Evolutionary conservation across 2,888 invertebrate genomes (phyloP).

Genomic region (Sabatieria punctata): DNA sequence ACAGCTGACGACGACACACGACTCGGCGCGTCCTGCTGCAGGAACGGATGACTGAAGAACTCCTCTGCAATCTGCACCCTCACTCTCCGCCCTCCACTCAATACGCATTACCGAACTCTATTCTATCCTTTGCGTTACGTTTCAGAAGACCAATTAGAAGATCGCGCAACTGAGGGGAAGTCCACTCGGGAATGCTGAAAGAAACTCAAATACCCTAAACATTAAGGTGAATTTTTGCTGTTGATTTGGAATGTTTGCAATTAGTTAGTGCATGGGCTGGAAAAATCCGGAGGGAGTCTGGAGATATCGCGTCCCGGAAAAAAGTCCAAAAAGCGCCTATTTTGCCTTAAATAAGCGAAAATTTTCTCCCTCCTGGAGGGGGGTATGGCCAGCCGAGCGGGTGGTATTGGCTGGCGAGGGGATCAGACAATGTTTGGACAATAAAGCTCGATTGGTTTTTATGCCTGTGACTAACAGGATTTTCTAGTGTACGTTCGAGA

Average conservation of each 20-base stretch:
- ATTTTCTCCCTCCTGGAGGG: not conserved
- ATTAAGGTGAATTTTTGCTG: slow-evolving; percentile 7
- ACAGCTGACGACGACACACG: slow-evolving; percentile 8
- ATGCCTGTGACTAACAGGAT: too few relatives aligned
- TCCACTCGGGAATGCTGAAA: slow-evolving; percentile 74
- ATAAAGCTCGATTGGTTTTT: too few relatives aligned
- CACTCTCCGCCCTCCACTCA: not conserved
- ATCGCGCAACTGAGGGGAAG: slow-evolving; percentile 70
- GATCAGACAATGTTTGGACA: too few relatives aligned
- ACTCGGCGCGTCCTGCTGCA: slow-evolving; percentile 22
- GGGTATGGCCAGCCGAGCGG: too few relatives aligned
- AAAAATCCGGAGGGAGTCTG: too few relatives aligned
- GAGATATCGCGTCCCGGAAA: too few relatives aligned
- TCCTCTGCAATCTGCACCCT: slow-evolving; percentile 41
- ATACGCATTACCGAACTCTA: slow-evolving; percentile 54
- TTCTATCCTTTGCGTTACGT: slow-evolving; percentile 78
- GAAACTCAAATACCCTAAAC: slow-evolving; percentile 9
- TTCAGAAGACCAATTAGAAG: slow-evolving; percentile 58
- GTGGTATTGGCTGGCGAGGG: too few relatives aligned
- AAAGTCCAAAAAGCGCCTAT: not conserved
- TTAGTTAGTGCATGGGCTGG: too few relatives aligned
- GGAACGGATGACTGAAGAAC: slow-evolving; percentile 83
- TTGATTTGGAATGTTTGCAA: too few relatives aligned
- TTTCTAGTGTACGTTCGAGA: not conserved
- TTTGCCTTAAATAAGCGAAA: not conserved